These are phyloP conservation scores for Guaruba guarouba DNA, from an alignment of 2,113 vertebrate species.

Conservation along the genomic window DNA sequence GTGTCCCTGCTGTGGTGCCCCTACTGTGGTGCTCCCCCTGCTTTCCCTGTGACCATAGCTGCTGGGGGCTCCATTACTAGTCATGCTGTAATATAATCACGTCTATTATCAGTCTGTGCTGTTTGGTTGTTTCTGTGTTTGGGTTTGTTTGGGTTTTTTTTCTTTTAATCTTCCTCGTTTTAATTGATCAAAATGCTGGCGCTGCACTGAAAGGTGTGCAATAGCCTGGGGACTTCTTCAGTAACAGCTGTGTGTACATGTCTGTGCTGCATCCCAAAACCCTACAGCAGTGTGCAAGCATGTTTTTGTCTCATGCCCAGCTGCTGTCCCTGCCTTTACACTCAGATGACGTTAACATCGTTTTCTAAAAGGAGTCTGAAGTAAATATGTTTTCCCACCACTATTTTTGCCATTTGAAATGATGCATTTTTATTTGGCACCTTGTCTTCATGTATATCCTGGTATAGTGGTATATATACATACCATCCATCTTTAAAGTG, in stretches of 20 bases:
- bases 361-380: background rate
- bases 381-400: background rate
- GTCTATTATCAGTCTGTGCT: background rate
- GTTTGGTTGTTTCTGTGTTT: background rate
- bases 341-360: background rate
- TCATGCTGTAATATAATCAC: background rate
- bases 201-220: background rate
- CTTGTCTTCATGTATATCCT: background rate
- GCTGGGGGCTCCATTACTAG: background rate
- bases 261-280: background rate
- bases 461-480: background rate
- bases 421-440: background rate
- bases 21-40: background rate
- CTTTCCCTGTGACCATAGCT: background rate
- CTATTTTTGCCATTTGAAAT: background rate
- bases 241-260: background rate
- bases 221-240: background rate
- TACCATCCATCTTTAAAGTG: background rate
- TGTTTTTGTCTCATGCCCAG: background rate
- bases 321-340: background rate
- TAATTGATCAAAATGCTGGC: background rate
- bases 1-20: background rate
- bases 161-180: background rate
- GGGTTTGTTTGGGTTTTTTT: background rate
- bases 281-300: fast-evolving